Evolutionary conservation across 1,140 invertebrate species (phyloP), one percentile per base, ranked within the genome.

Genomic region (Asobara japonica): DNA sequence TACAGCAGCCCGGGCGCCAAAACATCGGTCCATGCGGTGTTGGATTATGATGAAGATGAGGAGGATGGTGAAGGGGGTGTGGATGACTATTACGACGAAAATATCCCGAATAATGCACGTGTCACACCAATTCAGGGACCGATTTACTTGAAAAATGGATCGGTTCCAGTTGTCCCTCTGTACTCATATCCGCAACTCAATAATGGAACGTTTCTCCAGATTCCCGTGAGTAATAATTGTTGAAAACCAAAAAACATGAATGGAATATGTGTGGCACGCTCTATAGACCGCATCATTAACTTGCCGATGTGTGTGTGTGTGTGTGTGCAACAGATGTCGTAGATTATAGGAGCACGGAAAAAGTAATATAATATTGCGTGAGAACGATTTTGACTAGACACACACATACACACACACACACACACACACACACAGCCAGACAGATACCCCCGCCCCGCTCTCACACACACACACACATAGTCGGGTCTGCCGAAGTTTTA

Each of bases 141-240:
- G 2, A 94, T 95, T 83, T 91, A 91, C 75, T 77, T 95, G 72
- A 92, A 93, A 83, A 94, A 95, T 83, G 93, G 93, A 71, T 90
- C 90, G 25, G 93, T 94, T 22, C 94, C 94, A 18, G 94, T 96
- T 0, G 93, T 96, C 60, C 94, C 94, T n/a, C 86, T 95, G 2
- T 95, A 94, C 74, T 93, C 94, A 20, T 95, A 95, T 87, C 92
- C 92, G 8, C 92, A 92, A 66, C 83, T 94, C 73, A 94, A 94
- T 83, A 96, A 96, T 85, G 94, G 94, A 71, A 92, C 92, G 13
- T 92, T 95, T 79, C 90, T 95, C 67, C 94, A 95, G 88, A 95
- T 96, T 88, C 94, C 94, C 84, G 94, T 95, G 88, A 94, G 93
- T 91, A 33, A 69, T 18, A 45, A 41, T 65, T 38, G 25, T 16